Base-by-base conservation (phyloP, 35 echinoderm and acorn worm species). In the Stichopus chloronotus region DNA sequence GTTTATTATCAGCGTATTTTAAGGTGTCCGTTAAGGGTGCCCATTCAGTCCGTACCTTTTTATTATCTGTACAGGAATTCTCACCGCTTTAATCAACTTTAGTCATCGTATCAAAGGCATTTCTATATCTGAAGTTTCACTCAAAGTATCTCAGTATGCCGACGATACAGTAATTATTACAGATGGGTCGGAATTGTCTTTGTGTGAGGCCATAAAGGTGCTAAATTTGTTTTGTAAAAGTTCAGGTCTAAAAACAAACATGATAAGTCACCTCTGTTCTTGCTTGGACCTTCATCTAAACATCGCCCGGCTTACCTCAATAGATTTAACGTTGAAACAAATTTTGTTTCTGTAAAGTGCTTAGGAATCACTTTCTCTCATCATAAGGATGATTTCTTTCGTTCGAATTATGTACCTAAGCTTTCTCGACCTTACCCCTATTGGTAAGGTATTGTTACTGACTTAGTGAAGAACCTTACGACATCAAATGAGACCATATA, bases 121-220 rank as follows among this genome's bases (percentile, higher is more conserved):
- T 9, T 7, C 76, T 14, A 7, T 11, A 25, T 6, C 1, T 11
- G 11, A 78, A 11, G 11, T 6, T 2, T 9, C 23, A 25, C 7
- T 78, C 9, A 78, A 78, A 78, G 52, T 78, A 7, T 78, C 16
- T 9, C 76, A 78, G 76, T 78, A 78, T 23, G 19, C 76, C 76
- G 76, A 78, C 52, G n/a, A 78, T 17, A 78, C 76, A 4, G 30
- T 43, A 43, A 43, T 43, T 43, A 43, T 43, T 43, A 43, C 30
- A 43, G 30, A 43, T 43, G 30, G 76, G 23, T 78, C 76, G 7
- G 6, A 25, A 14, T 21, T 25, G 9, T 78, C 20, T 78, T 9
- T 78, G 23, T 9, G 4, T 78, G 76, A 22, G 5, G 5, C 52
- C 17, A 25, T 43, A 0, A 78, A 78, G 9, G 20, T 78, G 1